Base-by-base conservation (phyloP, 1,140 invertebrate species). In the Zophobas morio region DNA sequence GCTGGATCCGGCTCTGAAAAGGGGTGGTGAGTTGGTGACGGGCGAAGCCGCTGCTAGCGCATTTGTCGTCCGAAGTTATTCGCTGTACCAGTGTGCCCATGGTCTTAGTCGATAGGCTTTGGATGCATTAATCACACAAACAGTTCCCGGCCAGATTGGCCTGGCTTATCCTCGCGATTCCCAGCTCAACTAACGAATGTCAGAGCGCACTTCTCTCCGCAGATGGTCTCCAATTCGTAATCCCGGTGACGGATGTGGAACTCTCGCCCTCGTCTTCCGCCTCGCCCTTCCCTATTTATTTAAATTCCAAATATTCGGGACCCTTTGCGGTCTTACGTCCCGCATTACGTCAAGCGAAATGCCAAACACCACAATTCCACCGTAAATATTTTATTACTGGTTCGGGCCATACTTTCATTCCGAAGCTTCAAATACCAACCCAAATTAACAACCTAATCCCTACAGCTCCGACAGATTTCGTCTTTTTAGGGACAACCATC, bases 291-390 rank as follows among this genome's bases (percentile, higher is more conserved):
- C 33, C 60, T 66, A 66, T 66, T 66, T 66, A 66, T 66, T 66
- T 66, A 66, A 66, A 66, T 66, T 66, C 60, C 60, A 66, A 66
- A 66, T 66, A 66, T 66, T 66, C 60, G 32, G 20, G 60, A 63
- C 60, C 60, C 60, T 66, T 66, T 66, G 60, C 60, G 39, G 60
- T 66, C 60, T 42, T 66, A 66, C 3, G 39, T 66, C 60, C 60
- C 60, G 60, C 39, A 66, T 66, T 66, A 42, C 60, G 20, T 66
- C 39, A 66, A 66, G 60, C 60, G 60, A 66, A 66, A 66, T 66
- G 39, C 60, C 60, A 66, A 66, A 66, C 39, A 57, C 39, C 60
- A 66, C 60, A 66, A 33, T 42, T 66, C 60, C n/a, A 47, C 39
- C 60, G 2, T 66, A 66, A 66, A 66, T 66, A 66, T 66, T 66